Evolutionary conservation across 2,797 vertebrate genomes (phyloP), one percentile per base, ranked within the genome.

Genomic region (Falco biarmicus): DNA sequence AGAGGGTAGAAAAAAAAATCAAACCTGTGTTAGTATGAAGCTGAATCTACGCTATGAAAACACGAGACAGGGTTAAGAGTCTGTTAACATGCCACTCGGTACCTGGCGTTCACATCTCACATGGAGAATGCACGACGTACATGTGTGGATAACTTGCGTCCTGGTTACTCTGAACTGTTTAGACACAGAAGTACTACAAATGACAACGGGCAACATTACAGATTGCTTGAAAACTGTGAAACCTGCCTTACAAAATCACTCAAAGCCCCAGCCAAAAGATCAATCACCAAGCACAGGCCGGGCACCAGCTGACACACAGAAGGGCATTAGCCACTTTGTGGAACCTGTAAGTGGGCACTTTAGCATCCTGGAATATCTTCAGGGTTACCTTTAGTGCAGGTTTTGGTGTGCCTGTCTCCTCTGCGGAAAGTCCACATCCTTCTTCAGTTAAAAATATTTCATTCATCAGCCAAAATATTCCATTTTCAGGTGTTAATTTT

Each of bases 51-150:
- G 43, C 91, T 94, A 96, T 0, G 4, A 76, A 89, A 81, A 26
- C 91, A 90, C 5, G 7, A 81, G 80, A 15, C 1, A 6, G 41
- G 43, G 82, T 94, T 96, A 95, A 70, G 20, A 45, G 65, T 26
- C 57, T 47, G 54, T 76, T 48, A 64, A 63, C 89, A 82, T 71
- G 94, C 88, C 54, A 47, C 74, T 82, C 16, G 0, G 91, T 95
- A 96, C 96, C 96, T 96, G 96, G 76, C 54, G 64, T 78, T 97
- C 79, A 15, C 82, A 85, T 75, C 92, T 96, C 94, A 96, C 84
- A 47, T 13, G 61, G 83, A 87, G 93, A 84, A 96, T 94, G 84
- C 94, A 94, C 76, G 91, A 96, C 2, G 87, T n/a, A 47, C 95
- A 78, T 1, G 71, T 82, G 93, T 96, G 89, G 85, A 95, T 94